A percentile compares a stretch with the other conserved stretches of the same genome.
phyloP scores from a whole-genome alignment of 2,888 invertebrate species.

The Drosophila antonietae region DNA sequence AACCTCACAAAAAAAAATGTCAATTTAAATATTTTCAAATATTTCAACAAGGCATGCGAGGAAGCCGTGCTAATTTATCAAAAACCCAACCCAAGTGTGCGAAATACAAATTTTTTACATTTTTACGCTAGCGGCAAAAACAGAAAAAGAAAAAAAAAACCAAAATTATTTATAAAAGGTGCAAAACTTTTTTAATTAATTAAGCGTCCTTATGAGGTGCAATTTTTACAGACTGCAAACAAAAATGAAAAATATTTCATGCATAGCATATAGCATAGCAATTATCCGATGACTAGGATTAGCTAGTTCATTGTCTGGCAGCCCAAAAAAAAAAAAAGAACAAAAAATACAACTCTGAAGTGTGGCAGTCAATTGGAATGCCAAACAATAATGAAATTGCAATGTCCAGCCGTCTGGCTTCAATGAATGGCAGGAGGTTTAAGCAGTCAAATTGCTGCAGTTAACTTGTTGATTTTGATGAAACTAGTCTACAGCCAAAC shows the following conservation, averaged over 20 bases:
- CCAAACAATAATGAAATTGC: constrained; percentile 50
- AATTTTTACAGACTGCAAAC: constrained; percentile 8
- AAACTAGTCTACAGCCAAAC: background rate
- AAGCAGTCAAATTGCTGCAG: constrained; percentile 41
- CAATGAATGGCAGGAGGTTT: constrained; percentile 39
- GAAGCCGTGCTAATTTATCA: constrained; percentile 56
- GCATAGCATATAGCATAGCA: constrained; percentile 11
- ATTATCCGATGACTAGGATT: constrained; percentile 33
- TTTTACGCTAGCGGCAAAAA: constrained; percentile 40
- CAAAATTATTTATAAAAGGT: constrained; percentile 45
- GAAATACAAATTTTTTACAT: constrained; percentile 74
- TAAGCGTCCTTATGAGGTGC: constrained; percentile 28
- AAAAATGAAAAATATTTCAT: constrained; percentile 34
- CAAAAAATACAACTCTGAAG: constrained; percentile 17
- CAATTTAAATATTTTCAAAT: constrained; percentile 82
- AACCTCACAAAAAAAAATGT: constrained; percentile 73
- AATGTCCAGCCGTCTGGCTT: constrained; percentile 14
- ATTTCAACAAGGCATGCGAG: constrained; percentile 68
- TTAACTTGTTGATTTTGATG: constrained; percentile 69
- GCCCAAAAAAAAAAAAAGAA: background rate
- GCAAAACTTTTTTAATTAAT: constrained; percentile 74
- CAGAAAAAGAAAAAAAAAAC: too few species aligned
- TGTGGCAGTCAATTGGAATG: constrained; percentile 55
- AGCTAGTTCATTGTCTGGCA: constrained; percentile 11
- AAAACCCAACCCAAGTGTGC: constrained; percentile 55